Percentiles rank a stretch among this genome's conserved stretches.
Evolutionary conservation across 1,140 invertebrate species (phyloP).

Genomic region (Drosophila nigromelanica): DNA sequence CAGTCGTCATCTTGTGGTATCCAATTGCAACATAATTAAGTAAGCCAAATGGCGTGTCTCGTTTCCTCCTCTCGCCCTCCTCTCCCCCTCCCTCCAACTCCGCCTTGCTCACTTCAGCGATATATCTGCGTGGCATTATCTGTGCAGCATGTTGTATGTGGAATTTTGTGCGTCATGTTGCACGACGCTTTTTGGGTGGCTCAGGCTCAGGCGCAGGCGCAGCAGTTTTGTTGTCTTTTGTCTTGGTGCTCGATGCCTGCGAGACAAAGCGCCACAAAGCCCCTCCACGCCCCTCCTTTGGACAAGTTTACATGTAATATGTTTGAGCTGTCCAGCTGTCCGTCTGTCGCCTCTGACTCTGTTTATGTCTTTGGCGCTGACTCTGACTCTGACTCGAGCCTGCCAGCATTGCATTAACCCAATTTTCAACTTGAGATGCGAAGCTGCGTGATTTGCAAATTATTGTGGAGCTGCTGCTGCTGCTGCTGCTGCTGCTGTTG

Average conservation of each 20-base stretch:
- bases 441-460: constrained; percentile 81
- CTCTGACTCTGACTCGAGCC: constrained; percentile 14
- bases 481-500: neutral
- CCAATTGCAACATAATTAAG: constrained; percentile 81
- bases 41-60: constrained; percentile 67
- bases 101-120: too few relatives aligned
- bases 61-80: neutral
- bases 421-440: constrained; percentile 79
- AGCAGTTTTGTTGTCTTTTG: constrained; percentile 78
- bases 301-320: constrained; percentile 72
- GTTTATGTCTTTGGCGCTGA: too few relatives aligned
- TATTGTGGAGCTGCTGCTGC: constrained; percentile 30
- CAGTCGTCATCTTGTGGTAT: constrained; percentile 50
- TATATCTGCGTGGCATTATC: constrained; percentile 24
- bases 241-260: constrained; percentile 44
- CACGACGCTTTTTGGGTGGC: constrained; percentile 30
- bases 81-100: too few relatives aligned
- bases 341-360: constrained; percentile 23
- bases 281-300: neutral
- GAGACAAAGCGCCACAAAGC: constrained; percentile 64
- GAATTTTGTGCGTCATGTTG: constrained; percentile 74
- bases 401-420: constrained; percentile 76
- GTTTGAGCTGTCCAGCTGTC: constrained; percentile 38
- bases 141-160: constrained; percentile 25
- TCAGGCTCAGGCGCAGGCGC: constrained; percentile 7